Evolutionary conservation across 2,888 invertebrate genomes (phyloP).

Genomic region (Poecilobothrus nobilitatus): DNA sequence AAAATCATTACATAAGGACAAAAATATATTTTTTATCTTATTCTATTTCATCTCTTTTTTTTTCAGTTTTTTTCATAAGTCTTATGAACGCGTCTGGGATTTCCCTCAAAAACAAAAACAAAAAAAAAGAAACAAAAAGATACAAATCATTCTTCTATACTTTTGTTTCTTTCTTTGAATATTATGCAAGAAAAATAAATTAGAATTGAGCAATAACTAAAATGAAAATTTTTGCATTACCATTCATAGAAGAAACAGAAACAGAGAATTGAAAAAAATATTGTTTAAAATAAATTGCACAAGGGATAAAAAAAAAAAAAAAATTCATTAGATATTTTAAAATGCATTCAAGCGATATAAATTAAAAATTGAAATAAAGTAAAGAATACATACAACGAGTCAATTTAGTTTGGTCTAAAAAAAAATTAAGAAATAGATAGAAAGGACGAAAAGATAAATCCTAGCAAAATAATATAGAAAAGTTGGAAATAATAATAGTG

Average conservation of each 20-base stretch:
- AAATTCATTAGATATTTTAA: not conserved
- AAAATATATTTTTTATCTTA: not conserved
- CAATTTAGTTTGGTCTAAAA: too few species aligned
- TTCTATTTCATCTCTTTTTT: not conserved
- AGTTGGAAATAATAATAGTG: too few species aligned
- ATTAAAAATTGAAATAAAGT: not conserved
- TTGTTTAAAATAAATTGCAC: constrained; percentile 2
- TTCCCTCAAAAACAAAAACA: not conserved
- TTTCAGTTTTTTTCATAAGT: not conserved
- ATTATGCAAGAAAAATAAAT: not conserved
- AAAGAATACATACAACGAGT: too few species aligned
- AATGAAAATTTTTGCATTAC: not conserved
- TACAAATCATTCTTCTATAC: not conserved
- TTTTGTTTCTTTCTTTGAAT: not conserved
- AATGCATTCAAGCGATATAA: not conserved
- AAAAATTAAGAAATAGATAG: too few species aligned
- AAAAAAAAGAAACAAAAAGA: not conserved
- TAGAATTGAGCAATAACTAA: not conserved
- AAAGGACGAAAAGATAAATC: not conserved
- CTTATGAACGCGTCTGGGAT: not conserved
- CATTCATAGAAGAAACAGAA: not conserved
- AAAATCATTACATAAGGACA: not conserved
- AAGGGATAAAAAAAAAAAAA: not conserved
- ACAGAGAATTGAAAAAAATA: not conserved
- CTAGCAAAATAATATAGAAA: too few species aligned